Evolutionary conservation across 2,797 vertebrate species (phyloP).

Genomic region (Stomatorhinus walkeri): DNA sequence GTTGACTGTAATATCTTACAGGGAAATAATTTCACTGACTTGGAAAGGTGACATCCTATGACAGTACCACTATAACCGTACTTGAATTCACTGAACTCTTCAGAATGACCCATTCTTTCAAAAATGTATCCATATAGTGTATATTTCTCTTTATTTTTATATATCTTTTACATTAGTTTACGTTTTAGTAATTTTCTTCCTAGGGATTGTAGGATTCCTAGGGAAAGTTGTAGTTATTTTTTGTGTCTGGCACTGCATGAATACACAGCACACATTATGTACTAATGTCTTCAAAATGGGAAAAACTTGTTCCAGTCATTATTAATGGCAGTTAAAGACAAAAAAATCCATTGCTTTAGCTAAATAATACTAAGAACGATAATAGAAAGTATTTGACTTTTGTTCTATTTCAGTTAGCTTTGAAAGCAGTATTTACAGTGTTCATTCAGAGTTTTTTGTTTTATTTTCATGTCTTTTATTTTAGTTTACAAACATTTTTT

Average conservation of each 20-base stretch:
- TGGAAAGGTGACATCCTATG: not conserved
- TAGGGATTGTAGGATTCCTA: no score
- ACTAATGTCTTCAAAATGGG: not conserved
- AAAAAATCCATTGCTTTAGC: not conserved
- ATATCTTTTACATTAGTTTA: not conserved
- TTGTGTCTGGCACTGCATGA: not conserved
- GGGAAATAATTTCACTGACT: not conserved
- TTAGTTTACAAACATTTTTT: not conserved
- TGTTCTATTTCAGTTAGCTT: not conserved
- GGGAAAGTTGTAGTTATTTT: not conserved
- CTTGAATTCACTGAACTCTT: not conserved
- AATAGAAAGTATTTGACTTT: not conserved
- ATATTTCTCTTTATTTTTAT: not conserved
- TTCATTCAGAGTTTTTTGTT: not conserved
- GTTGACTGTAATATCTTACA: not conserved
- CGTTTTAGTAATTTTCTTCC: not conserved
- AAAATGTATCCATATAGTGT: not conserved
- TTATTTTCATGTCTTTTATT: not conserved
- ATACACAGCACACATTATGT: not conserved
- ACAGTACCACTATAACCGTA: not conserved
- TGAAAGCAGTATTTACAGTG: not conserved
- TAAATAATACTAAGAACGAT: not conserved
- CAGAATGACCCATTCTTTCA: not conserved
- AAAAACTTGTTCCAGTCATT: not conserved
- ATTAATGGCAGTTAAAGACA: not conserved